Percentiles rank a stretch among this genome's conserved stretches.
phyloP scores from a whole-genome alignment of 2,113 vertebrate genomes.

The Tyrannus savana region DNA sequence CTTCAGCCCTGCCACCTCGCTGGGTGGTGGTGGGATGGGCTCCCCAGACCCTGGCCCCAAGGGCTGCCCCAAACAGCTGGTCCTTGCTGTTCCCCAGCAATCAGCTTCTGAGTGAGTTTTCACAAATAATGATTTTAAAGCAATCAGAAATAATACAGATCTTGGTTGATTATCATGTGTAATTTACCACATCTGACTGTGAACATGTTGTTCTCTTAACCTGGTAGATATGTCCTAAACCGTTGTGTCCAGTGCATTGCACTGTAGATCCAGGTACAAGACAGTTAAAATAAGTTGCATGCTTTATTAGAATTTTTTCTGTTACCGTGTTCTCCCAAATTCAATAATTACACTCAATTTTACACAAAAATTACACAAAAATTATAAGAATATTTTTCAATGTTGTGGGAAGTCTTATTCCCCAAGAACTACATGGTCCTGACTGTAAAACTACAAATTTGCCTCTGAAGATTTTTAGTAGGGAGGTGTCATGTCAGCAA shows the following conservation, averaged over 20 bases:
- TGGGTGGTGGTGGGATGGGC: rapidly evolving
- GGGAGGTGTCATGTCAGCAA: neutral
- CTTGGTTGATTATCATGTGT: neutral
- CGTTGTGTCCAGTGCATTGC: neutral
- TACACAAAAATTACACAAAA: too few species aligned
- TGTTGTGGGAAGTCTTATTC: neutral
- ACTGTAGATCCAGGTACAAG: neutral
- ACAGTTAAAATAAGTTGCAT: neutral
- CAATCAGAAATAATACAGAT: neutral
- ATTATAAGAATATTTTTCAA: neutral
- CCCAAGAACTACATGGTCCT: neutral
- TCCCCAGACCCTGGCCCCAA: rapidly evolving
- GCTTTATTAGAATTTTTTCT: neutral
- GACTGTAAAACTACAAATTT: neutral
- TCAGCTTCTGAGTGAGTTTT: neutral
- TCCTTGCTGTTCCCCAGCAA: neutral
- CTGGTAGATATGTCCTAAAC: neutral
- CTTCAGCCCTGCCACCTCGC: rapidly evolving
- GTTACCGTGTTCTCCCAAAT: neutral
- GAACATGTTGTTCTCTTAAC: neutral
- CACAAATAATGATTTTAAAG: neutral
- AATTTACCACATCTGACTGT: neutral
- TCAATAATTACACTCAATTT: neutral
- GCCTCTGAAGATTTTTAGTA: neutral
- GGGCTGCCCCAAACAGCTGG: neutral